These are phyloP conservation scores for Pantherophis alleghaniensis DNA, from an alignment of 2,797 vertebrate species.

Conservation along the genomic window DNA sequence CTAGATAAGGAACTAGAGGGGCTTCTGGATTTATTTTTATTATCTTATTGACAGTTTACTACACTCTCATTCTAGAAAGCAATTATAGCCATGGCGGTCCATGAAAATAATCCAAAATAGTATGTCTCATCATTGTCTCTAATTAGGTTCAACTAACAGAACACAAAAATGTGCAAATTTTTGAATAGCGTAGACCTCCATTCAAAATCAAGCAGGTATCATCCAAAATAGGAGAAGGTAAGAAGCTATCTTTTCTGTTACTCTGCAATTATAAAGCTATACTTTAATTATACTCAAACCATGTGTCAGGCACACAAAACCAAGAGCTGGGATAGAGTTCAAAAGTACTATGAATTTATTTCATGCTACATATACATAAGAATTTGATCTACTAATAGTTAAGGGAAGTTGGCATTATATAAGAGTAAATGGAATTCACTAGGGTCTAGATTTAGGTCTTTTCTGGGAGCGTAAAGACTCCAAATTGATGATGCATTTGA, in stretches of 20 bases:
- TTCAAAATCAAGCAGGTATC: background rate
- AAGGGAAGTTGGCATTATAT: background rate
- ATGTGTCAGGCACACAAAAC: background rate
- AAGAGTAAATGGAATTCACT: background rate
- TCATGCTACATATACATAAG: background rate
- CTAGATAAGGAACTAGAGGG: rapidly evolving
- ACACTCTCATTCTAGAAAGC: background rate
- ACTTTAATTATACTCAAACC: background rate
- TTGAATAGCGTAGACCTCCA: background rate
- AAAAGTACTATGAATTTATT: background rate
- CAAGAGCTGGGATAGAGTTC: background rate
- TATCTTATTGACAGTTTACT: background rate
- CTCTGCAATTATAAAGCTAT: background rate
- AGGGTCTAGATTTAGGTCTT: background rate
- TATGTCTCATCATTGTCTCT: background rate
- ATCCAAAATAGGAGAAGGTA: background rate
- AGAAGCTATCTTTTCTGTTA: background rate
- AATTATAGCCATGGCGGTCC: background rate
- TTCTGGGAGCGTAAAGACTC: background rate
- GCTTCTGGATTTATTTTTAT: background rate
- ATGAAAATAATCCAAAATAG: background rate
- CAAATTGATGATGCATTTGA: background rate
- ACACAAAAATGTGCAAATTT: background rate
- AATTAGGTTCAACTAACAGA: background rate
- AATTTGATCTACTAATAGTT: background rate